These are phyloP conservation scores for Bujurquina vittata DNA, from an alignment of 2,113 vertebrate species.

Conservation along the genomic window DNA sequence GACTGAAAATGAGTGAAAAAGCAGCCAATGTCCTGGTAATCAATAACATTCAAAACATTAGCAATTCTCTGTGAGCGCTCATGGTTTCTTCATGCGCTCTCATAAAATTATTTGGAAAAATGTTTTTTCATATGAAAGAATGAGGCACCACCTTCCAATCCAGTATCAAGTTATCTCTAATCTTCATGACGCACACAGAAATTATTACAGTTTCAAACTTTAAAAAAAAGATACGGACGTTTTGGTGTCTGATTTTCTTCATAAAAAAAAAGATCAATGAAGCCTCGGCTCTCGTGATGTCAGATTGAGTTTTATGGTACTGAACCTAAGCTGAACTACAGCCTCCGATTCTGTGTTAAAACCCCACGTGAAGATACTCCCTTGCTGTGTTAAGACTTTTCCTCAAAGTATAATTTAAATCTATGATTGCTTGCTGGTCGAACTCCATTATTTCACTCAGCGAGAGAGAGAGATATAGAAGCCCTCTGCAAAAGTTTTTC, in stretches of 20 bases:
- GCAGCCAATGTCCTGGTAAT: too few relatives aligned
- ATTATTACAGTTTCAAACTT: background rate
- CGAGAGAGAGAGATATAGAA: slow-evolving; percentile 47
- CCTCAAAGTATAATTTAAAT: slow-evolving; percentile 46
- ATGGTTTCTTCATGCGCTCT: background rate
- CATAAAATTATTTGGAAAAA: background rate
- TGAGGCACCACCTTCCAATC: background rate
- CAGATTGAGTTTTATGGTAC: background rate
- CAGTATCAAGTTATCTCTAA: background rate
- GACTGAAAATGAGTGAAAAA: too few relatives aligned
- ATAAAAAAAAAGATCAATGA: background rate
- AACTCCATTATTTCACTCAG: slow-evolving; percentile 56
- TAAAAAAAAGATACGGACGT: background rate
- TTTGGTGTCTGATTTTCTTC: background rate
- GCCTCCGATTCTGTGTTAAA: background rate
- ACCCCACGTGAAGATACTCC: slow-evolving; percentile 1
- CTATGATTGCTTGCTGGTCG: slow-evolving; percentile 40
- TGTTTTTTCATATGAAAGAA: background rate
- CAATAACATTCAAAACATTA: background rate
- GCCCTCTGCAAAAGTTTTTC: slow-evolving; percentile 61
- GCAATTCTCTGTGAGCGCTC: background rate
- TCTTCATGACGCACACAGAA: background rate
- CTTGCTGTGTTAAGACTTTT: slow-evolving; percentile 1
- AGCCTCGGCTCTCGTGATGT: background rate
- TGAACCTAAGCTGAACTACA: background rate